Conservation (phyloP, 2,888 invertebrate genomes). For the Xestoiulus laeticollis region DNA sequence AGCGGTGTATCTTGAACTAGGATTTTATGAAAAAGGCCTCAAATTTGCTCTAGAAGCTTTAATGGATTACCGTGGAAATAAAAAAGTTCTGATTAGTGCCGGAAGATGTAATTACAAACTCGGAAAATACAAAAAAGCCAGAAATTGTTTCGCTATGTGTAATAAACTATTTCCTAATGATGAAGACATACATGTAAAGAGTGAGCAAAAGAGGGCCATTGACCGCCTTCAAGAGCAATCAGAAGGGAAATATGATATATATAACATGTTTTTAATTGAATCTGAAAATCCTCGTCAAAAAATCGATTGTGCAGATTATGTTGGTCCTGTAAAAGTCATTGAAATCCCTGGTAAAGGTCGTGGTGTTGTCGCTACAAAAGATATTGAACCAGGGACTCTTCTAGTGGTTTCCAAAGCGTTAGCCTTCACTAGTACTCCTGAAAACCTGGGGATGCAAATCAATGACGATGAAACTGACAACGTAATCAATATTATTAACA, state of each 20-base stretch:
- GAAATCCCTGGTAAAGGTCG: constrained; percentile 4
- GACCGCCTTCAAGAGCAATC: background rate
- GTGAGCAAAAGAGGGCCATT: background rate
- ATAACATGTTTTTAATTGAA: background rate
- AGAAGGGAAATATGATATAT: background rate
- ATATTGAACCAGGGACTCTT: background rate
- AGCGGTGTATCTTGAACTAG: background rate
- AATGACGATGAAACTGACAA: background rate
- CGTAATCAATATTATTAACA: background rate
- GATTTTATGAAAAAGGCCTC: constrained; percentile 7
- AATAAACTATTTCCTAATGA: background rate
- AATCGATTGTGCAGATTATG: constrained; percentile 43
- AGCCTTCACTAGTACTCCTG: background rate
- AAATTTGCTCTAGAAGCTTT: background rate
- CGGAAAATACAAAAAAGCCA: background rate
- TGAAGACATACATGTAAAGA: background rate
- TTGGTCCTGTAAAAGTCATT: background rate
- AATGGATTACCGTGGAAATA: background rate
- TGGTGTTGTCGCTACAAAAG: constrained; percentile 38
- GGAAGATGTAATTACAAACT: constrained; percentile 1
- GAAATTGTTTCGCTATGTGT: background rate
- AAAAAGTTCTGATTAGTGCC: background rate
- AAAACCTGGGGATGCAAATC: background rate
- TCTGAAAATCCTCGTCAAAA: background rate
- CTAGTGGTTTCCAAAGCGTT: constrained; percentile 20